phyloP scores from a whole-genome alignment of 2,113 vertebrate genomes.

The Salvelinus sp. region DNA sequence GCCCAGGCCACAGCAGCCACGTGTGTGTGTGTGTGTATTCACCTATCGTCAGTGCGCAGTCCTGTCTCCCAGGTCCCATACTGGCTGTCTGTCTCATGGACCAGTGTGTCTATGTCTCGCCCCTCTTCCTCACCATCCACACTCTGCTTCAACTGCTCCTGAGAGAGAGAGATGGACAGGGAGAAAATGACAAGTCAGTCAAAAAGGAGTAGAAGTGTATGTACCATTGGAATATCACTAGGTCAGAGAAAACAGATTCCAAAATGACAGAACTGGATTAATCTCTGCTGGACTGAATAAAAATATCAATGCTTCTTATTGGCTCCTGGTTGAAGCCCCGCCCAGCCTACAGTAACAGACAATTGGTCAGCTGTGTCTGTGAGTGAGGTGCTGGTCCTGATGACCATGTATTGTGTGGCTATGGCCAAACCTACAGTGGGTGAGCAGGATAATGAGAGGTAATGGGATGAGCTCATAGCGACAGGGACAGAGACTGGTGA shows the following conservation, averaged over 20 bases:
- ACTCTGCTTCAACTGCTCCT: constrained; percentile 88
- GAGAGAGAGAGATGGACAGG: constrained; percentile 9
- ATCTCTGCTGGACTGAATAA: background rate
- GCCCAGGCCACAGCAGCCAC: background rate
- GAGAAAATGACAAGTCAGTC: background rate
- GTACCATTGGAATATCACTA: background rate
- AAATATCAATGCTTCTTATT: background rate
- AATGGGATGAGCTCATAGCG: constrained; percentile 35
- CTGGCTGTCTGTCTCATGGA: constrained; percentile 83
- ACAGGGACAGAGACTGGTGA: constrained; percentile 48
- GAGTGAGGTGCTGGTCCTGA: too few relatives aligned
- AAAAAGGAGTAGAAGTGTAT: background rate
- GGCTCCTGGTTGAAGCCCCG: background rate
- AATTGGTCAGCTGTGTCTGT: background rate
- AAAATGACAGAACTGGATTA: background rate
- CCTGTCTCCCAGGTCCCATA: constrained; percentile 88
- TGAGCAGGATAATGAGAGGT: constrained; percentile 1
- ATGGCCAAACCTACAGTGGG: constrained; percentile 9
- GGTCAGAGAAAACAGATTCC: background rate
- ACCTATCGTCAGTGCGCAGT: constrained; percentile 84
- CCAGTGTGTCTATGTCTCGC: constrained; percentile 83
- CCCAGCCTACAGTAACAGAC: background rate
- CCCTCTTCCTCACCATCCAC: constrained; percentile 64
- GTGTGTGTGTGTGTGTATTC: background rate
- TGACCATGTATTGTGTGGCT: constrained; percentile 7